Base-by-base conservation (phyloP, 2,113 vertebrate species). In the Strix aluco region DNA sequence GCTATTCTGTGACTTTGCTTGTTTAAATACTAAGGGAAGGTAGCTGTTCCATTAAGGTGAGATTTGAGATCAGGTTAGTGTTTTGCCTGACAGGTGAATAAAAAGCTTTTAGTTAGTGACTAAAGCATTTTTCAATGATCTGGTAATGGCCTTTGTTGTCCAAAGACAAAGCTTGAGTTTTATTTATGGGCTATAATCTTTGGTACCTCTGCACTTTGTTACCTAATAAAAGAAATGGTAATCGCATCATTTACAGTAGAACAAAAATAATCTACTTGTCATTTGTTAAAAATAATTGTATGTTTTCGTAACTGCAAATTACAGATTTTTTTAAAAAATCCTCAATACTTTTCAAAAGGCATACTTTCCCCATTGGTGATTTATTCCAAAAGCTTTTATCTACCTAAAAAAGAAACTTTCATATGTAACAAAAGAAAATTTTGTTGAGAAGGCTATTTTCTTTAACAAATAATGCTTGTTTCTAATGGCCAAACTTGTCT, bases 231-330 rank as follows among this genome's bases (percentile, higher is more conserved):
- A 47, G 22, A 47, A 59, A 80, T 9, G 26, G 6, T 42, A 80
- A 74, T 73, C 11, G 5, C 8, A 9, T 42, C 27, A 32, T 27
- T 42, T 72, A 63, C 16, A 73, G 23, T 73, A 44, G 38, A 11
- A 36, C 40, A 77, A 81, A 90, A 34, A 51, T 71, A 66, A 88
- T 57, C 30, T 81, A 75, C 51, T 54, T 70, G 42, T 89, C 73
- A 82, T 78, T 88, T 69, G 30, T 86, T 63, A 63, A 78, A 82
- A 85, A 58, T 90, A 92, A 89, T 79, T 69, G n/a, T 70, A 46
- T 94, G 70, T 59, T 88, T 94, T 86, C 94, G 67, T 92, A 95
- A 96, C 62, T 80, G 81, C 59, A 95, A 85, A 85, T 94, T 90
- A 92, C 59, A 94, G 71, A 57, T 81, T 52, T 81, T 78, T 84